Evolutionary conservation across 2,113 vertebrate genomes (phyloP), one percentile per base, ranked within the genome.

Genomic region (Bostrychus sinensis): DNA sequence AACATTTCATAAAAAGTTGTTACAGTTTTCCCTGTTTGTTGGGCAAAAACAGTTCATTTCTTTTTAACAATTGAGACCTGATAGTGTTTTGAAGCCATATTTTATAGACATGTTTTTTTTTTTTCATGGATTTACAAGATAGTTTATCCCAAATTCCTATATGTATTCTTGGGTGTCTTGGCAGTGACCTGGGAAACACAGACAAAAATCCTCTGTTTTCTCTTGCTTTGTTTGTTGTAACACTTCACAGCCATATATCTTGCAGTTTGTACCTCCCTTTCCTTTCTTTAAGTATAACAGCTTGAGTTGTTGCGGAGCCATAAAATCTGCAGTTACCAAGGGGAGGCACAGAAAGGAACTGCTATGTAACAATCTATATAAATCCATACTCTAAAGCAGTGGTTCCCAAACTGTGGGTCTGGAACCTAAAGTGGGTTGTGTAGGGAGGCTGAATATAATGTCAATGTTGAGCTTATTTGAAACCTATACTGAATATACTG

Each of bases 201-300:
- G 62, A 72, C 58, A 64, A 68, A 76, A 69, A 39, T 55, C 30
- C 43, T 13, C 91, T 1, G 91, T 95, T 75, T 84, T 71, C 67
- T 77, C 55, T 65, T 3, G 0, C 58, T 75, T 57, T 80, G 66
- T 82, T 75, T 77, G 62, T 77, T 53, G 66, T 65, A 50, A 72
- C 81, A 78, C 75, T 65, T 73, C 70, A 48, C 70, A 66, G 78
- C 75, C 56, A 22, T 84, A 80, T 80, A 82, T 86, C 60, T 81
- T 34, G 0, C 66, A 37, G 57, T 82, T 81, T 80, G 62, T 63
- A 65, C 73, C 79, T 50, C 65, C 53, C 63, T 54, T 48, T 74
- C 61, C 57, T 64, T 82, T 74, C 69, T 78, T 32, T 30, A 14
- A 62, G 70, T 61, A 70, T 71, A 80, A 68, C 70, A 48, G 8